Evolutionary conservation across 1,140 invertebrate genomes (phyloP).

Genomic region (Drosophila albomicans): DNA sequence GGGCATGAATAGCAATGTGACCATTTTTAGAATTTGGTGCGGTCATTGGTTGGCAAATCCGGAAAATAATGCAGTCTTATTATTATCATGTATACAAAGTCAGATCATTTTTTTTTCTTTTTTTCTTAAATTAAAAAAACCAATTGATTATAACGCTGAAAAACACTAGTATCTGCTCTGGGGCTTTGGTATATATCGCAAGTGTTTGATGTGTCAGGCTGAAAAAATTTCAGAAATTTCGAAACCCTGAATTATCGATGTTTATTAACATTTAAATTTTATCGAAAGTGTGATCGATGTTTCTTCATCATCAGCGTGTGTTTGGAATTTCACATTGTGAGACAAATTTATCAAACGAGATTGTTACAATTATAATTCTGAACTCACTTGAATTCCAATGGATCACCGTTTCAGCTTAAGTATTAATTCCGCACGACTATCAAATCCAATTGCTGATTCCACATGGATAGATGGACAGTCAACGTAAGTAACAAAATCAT

Average conservation of each 20-base stretch:
- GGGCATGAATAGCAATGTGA: not conserved
- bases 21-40: not conserved
- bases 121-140: no score
- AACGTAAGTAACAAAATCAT: slow-evolving; percentile 27
- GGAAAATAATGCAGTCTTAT: not conserved
- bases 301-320: slow-evolving; percentile 6
- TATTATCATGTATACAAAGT: no score
- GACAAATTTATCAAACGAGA: not conserved
- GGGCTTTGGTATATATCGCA: no score
- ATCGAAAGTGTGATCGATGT: no score
- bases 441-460: slow-evolving; percentile 75
- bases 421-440: slow-evolving; percentile 51
- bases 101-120: no score
- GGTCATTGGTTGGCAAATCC: not conserved
- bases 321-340: slow-evolving; percentile 11
- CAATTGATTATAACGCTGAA: no score
- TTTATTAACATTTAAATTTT: no score
- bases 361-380: not conserved
- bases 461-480: slow-evolving; percentile 70
- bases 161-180: no score
- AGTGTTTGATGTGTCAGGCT: no score
- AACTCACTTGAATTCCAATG: slow-evolving; percentile 41
- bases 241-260: no score
- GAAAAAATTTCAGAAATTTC: no score
- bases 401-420: slow-evolving; percentile 68